These are phyloP conservation scores for Crepidodera aurea DNA, from an alignment of 2,888 invertebrate species.

Conservation along the genomic window DNA sequence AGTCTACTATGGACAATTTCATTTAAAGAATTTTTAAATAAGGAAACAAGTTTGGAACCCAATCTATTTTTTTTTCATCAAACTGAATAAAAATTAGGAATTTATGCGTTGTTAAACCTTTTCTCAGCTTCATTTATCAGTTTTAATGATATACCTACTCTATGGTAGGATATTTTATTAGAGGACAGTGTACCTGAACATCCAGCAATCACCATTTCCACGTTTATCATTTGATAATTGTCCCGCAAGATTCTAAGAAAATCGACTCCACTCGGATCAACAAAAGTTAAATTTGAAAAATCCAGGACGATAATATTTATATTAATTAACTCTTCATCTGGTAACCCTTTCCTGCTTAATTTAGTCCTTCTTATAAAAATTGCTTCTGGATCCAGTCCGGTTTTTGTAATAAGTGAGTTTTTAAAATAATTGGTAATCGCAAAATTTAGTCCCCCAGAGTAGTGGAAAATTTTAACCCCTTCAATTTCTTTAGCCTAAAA, in stretches of 20 bases:
- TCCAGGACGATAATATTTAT: not conserved
- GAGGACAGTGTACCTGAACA: not conserved
- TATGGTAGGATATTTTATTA: no score
- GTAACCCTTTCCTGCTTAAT: not conserved
- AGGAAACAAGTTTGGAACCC: no score
- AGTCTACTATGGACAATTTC: no score
- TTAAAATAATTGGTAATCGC: not conserved
- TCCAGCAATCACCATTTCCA: not conserved
- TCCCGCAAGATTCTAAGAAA: not conserved
- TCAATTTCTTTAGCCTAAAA: slow-evolving; percentile 6
- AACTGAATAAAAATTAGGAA: no score
- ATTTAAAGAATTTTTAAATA: no score
- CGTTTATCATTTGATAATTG: not conserved
- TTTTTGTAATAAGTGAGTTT: not conserved
- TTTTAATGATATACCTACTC: no score
- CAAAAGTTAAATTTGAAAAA: slow-evolving; percentile 2
- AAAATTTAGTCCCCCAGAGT: slow-evolving; percentile 1
- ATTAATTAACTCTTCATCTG: not conserved
- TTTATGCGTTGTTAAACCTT: no score
- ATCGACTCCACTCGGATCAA: not conserved
- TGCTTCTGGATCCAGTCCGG: not conserved
- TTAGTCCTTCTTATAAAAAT: not conserved
- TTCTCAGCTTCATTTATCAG: no score
- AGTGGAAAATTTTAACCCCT: slow-evolving; percentile 1
- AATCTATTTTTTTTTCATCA: no score